phyloP scores from a whole-genome alignment of 1,140 invertebrate genomes.

The Zaprionus kolodkinae region DNA sequence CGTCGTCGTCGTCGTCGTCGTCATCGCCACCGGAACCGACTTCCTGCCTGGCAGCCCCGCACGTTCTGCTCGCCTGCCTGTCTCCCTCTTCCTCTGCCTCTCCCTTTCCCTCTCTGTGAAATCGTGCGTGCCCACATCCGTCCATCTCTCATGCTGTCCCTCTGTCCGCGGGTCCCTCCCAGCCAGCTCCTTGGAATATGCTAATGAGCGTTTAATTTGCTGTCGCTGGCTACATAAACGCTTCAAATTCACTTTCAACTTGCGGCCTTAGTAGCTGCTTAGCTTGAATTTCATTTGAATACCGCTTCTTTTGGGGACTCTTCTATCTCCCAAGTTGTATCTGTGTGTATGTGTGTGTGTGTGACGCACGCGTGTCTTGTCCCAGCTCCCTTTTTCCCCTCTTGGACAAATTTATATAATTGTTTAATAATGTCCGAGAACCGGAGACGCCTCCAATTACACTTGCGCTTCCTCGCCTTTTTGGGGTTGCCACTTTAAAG shows the following conservation, averaged over 20 bases:
- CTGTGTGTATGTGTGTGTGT: background rate
- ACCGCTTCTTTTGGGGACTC: conserved; percentile 24
- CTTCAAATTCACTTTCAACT: conserved; percentile 75
- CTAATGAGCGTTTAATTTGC: conserved; percentile 77
- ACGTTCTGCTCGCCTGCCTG: conserved; percentile 12
- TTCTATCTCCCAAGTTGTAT: background rate
- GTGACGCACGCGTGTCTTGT: background rate
- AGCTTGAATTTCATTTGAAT: conserved; percentile 71
- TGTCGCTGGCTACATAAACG: conserved; percentile 52
- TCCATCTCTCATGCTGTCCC: conserved; percentile 14
- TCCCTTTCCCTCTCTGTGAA: conserved; percentile 2
- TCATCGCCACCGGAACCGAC: conserved; percentile 45
- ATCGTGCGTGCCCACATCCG: conserved; percentile 44
- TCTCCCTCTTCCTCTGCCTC: background rate
- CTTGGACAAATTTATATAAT: conserved; percentile 38
- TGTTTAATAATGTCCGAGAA: conserved; percentile 40
- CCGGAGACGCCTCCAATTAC: background rate
- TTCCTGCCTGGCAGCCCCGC: conserved; percentile 37
- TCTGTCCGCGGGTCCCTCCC: conserved; percentile 1
- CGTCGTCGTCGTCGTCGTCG: conserved; percentile 17
- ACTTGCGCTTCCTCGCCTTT: background rate
- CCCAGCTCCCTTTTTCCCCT: background rate
- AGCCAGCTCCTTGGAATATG: conserved; percentile 61
- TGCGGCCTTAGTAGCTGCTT: conserved; percentile 60
- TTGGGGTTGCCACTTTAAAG: too few relatives aligned